Conservation (phyloP, 2,113 vertebrate species). For the Oceanodroma tethys region DNA sequence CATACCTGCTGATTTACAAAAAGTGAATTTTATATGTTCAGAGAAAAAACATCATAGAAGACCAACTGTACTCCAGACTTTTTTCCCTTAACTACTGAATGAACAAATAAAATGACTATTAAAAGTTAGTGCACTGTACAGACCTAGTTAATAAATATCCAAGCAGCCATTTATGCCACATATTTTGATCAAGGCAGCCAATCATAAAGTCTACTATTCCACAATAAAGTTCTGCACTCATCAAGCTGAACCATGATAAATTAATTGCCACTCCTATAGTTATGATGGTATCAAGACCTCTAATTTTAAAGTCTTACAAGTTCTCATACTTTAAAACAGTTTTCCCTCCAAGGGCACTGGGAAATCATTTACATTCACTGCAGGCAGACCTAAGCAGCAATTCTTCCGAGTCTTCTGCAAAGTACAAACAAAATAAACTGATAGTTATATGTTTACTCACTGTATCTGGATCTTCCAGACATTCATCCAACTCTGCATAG, state of each 20-base stretch:
- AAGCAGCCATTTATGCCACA: background rate
- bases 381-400: background rate
- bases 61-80: background rate
- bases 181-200: background rate
- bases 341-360: background rate
- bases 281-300: background rate
- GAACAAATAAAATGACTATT: background rate
- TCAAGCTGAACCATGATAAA: background rate
- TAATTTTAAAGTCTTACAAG: background rate
- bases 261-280: background rate
- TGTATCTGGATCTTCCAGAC: conserved; percentile 85
- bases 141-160: conserved; percentile 25
- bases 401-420: background rate
- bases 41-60: background rate
- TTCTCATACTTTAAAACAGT: background rate
- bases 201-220: background rate
- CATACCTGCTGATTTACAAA: background rate
- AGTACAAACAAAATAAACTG: background rate
- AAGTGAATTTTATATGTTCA: background rate
- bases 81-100: background rate
- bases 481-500: conserved; percentile 86
- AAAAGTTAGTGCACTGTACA: background rate
- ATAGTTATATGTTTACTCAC: conserved; percentile 66
- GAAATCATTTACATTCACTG: background rate
- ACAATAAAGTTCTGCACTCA: background rate